phyloP scores from a whole-genome alignment of 2,888 invertebrate genomes.

The Nemapogon koenigi region DNA sequence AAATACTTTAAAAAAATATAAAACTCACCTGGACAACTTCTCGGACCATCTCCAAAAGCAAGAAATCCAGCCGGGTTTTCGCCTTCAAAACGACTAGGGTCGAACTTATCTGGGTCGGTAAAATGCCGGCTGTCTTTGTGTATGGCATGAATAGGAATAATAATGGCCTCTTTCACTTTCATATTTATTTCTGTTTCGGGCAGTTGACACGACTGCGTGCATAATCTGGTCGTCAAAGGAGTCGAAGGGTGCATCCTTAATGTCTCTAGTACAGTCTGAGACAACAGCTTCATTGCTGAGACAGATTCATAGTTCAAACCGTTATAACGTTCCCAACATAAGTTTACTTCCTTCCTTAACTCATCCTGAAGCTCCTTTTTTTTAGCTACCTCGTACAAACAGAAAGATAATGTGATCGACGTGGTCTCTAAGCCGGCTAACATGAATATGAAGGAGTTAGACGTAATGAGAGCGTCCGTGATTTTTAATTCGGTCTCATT shows the following conservation, averaged over 20 bases:
- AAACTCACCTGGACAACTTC: conserved; percentile 49
- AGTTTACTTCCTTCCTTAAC: conserved; percentile 36
- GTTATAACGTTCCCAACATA: conserved; percentile 31
- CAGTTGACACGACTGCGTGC: conserved; percentile 40
- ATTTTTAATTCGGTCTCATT: conserved; percentile 36
- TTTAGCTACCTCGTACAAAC: conserved; percentile 50
- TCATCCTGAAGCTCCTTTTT: conserved; percentile 40
- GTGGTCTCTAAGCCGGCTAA: conserved; percentile 54
- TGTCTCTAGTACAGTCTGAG: conserved; percentile 39
- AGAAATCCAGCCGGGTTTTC: conserved; percentile 40
- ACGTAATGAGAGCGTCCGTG: conserved; percentile 54
- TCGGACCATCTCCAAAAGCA: conserved; percentile 52
- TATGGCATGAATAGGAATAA: conserved; percentile 47
- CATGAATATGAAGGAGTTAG: conserved; percentile 60
- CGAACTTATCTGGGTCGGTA: conserved; percentile 44
- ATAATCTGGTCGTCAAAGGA: conserved; percentile 47
- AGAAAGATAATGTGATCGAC: conserved; percentile 49
- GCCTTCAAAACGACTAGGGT: conserved; percentile 45
- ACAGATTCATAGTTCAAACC: conserved; percentile 48
- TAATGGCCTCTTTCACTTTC: conserved; percentile 38
- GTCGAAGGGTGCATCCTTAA: conserved; percentile 49
- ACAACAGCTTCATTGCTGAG: conserved; percentile 37
- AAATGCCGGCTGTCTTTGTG: conserved; percentile 45
- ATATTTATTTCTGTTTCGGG: conserved; percentile 32
- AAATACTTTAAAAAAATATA: conserved; percentile 1